Evolutionary conservation across 2,888 invertebrate genomes (phyloP).

Genomic region (Papilio gigon): DNA sequence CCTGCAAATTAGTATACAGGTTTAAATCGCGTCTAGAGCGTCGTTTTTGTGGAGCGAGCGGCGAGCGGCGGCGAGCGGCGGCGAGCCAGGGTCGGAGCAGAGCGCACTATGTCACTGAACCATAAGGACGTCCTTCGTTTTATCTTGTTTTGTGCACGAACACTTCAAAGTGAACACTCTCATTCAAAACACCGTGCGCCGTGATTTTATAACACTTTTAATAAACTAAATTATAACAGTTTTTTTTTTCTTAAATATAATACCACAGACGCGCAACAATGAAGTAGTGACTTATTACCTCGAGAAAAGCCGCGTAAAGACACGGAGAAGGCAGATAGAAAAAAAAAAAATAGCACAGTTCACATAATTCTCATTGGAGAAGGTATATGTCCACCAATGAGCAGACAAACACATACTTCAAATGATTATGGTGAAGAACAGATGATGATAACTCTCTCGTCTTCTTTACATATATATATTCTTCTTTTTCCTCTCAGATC

Average conservation of each 20-base stretch:
- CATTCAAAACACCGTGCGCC: slow-evolving; percentile 18
- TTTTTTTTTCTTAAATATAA: background rate
- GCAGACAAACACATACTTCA: too few relatives aligned
- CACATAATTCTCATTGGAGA: too few relatives aligned
- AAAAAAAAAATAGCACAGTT: too few relatives aligned
- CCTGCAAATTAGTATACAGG: slow-evolving; percentile 30
- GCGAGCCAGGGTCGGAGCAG: slow-evolving; percentile 1
- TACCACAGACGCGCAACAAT: background rate
- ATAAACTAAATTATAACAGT: slow-evolving; percentile 1
- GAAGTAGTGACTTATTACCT: background rate
- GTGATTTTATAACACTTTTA: slow-evolving; percentile 18
- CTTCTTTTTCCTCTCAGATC: too few relatives aligned
- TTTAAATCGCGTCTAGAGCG: slow-evolving; percentile 21
- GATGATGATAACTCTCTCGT: too few relatives aligned
- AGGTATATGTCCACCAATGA: too few relatives aligned
- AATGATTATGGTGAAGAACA: too few relatives aligned
- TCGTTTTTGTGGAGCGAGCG: slow-evolving; percentile 27
- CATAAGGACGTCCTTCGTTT: slow-evolving; percentile 39
- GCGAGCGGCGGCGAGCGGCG: slow-evolving; percentile 20
- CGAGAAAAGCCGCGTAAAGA: too few relatives aligned
- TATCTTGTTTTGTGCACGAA: slow-evolving; percentile 40
- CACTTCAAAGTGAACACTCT: slow-evolving; percentile 38
- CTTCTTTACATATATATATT: too few relatives aligned
- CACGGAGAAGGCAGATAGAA: too few relatives aligned
- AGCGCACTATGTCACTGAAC: slow-evolving; percentile 41